These are phyloP conservation scores for Colletes latitarsis DNA, from an alignment of 1,140 invertebrate species.

Conservation along the genomic window DNA sequence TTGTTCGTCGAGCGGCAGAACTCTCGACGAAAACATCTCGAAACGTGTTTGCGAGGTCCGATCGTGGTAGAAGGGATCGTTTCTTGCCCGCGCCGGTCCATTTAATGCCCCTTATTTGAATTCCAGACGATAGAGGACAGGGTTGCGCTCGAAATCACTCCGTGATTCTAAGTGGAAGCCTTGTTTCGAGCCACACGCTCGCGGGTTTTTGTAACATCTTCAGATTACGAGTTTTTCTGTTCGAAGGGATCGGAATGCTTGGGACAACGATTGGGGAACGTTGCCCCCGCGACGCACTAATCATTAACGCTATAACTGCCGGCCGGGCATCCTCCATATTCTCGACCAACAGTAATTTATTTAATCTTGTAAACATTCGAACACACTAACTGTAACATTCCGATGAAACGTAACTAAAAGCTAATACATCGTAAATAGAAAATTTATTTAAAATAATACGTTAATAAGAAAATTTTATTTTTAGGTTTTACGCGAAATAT, in stretches of 20 bases:
- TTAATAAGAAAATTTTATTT: no score
- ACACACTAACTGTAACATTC: no score
- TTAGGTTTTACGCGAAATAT: no score
- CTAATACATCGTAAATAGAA: no score
- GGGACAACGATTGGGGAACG: no score
- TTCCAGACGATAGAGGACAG: constrained; percentile 12
- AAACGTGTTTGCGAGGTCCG: constrained; percentile 27
- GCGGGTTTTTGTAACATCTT: neutral
- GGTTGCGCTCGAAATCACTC: neutral
- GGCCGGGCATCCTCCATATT: no score
- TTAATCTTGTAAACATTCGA: no score
- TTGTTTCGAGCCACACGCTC: neutral
- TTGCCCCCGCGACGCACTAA: no score
- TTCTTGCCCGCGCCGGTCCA: constrained; percentile 9
- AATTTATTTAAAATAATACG: no score
- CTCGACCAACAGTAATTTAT: no score
- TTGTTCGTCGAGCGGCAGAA: neutral
- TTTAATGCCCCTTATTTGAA: constrained; percentile 36
- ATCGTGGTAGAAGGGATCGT: constrained; percentile 30
- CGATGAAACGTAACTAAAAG: no score
- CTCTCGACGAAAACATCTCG: constrained; percentile 24
- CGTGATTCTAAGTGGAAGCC: neutral
- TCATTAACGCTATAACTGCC: no score
- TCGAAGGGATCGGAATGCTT: neutral
- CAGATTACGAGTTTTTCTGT: neutral